Conservation (phyloP, 2,888 invertebrate genomes). For the Esperia sulphurella region DNA sequence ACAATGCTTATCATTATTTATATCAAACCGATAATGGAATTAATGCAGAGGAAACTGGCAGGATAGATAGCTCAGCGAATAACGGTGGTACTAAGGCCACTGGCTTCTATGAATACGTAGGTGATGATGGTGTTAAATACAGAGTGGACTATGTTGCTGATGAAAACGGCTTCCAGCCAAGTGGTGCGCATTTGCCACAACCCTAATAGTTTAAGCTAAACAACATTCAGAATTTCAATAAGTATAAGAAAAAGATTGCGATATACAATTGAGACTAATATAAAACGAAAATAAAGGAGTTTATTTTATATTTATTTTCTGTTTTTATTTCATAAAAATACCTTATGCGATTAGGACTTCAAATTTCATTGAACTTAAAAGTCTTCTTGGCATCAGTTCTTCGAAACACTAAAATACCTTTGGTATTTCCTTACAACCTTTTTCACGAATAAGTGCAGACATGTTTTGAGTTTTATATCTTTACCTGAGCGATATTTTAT, state of each 20-base stretch:
- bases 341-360: background rate
- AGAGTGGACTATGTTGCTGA: constrained; percentile 80
- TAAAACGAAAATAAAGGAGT: background rate
- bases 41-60: constrained; percentile 81
- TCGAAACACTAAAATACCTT: background rate
- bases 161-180: constrained; percentile 78
- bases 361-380: background rate
- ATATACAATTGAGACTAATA: background rate
- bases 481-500: constrained; percentile 25
- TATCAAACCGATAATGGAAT: constrained; percentile 84
- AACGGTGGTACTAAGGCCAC: constrained; percentile 80
- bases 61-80: constrained; percentile 70
- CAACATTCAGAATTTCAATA: too few species aligned
- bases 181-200: constrained; percentile 73
- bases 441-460: constrained; percentile 8
- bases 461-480: constrained; percentile 22
- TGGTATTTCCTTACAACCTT: constrained; percentile 6
- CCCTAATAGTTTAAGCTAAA: constrained; percentile 4
- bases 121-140: constrained; percentile 79
- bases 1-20: constrained; percentile 80
- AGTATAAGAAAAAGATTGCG: background rate
- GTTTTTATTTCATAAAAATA: background rate
- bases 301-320: background rate
- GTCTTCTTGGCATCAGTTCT: background rate
- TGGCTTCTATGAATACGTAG: constrained; percentile 84